These are phyloP conservation scores for Drosophila saltans DNA, from an alignment of 1,140 invertebrate genomes.

Conservation along the genomic window DNA sequence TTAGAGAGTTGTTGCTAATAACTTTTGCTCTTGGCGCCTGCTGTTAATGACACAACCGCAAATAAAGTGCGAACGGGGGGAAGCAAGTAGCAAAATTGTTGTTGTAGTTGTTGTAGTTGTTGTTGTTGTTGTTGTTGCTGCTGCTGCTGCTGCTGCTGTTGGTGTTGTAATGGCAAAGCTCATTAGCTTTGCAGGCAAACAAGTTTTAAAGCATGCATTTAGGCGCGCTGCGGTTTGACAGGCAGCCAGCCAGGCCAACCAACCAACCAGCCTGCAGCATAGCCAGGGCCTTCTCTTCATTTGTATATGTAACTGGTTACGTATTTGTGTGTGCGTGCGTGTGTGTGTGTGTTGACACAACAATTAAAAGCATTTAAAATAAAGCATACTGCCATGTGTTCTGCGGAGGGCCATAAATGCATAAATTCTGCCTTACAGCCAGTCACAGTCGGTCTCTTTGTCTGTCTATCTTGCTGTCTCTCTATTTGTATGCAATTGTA, in stretches of 20 bases:
- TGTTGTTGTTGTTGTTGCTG: no score
- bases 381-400: constrained; percentile 67
- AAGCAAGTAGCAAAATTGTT: constrained; percentile 35
- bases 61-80: constrained; percentile 69
- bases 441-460: constrained; percentile 5
- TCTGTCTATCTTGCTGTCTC: constrained; percentile 19
- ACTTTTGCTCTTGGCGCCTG: constrained; percentile 68
- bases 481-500: constrained; percentile 18
- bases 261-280: constrained; percentile 50
- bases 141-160: background rate
- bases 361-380: constrained; percentile 82
- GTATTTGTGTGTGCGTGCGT: constrained; percentile 11
- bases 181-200: constrained; percentile 78
- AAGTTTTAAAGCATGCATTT: constrained; percentile 81
- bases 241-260: constrained; percentile 36
- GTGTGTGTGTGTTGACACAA: constrained; percentile 68
- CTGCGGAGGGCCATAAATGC: constrained; percentile 63
- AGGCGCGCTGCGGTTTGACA: constrained; percentile 77
- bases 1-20: constrained; percentile 71
- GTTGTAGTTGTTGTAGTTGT: constrained; percentile 43
- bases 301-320: background rate
- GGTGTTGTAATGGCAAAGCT: constrained; percentile 73
- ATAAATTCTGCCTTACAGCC: constrained; percentile 64
- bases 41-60: constrained; percentile 81
- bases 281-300: constrained; percentile 15